A percentile compares a stretch with the other conserved stretches of the same genome.
These are phyloP conservation scores for Acanthornis magna DNA, from an alignment of 2,797 vertebrate genomes.

Conservation along the genomic window DNA sequence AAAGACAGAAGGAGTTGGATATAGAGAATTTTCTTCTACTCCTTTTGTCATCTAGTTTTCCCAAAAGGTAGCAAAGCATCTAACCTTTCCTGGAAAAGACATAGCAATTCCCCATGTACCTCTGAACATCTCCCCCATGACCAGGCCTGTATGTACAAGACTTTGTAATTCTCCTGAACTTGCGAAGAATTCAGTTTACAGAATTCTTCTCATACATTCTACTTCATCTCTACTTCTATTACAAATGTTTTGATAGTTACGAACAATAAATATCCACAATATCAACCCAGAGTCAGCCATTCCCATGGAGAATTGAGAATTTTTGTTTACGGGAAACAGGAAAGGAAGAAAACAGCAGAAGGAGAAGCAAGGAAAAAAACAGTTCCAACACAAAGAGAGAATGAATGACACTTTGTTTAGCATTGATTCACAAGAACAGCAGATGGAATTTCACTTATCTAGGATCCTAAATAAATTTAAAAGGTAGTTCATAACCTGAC, in stretches of 20 bases:
- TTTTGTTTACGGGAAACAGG: neutral
- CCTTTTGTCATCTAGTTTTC: neutral
- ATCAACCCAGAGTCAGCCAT: constrained; percentile 12
- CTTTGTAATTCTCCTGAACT: neutral
- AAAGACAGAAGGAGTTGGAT: neutral
- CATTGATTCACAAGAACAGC: constrained; percentile 24
- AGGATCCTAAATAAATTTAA: constrained; percentile 56
- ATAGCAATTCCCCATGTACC: neutral
- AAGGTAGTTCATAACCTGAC: constrained; percentile 64
- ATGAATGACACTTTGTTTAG: neutral
- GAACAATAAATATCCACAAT: constrained; percentile 17
- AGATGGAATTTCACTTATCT: constrained; percentile 37
- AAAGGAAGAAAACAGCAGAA: neutral
- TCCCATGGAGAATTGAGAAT: neutral
- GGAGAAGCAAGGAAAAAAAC: neutral
- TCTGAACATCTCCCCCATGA: neutral
- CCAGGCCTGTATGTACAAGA: neutral
- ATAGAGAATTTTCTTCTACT: neutral
- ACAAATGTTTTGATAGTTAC: neutral
- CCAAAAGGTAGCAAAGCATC: neutral
- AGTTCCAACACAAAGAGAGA: neutral
- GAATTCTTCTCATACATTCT: constrained; percentile 17
- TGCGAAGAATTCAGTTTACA: neutral
- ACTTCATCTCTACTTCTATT: neutral
- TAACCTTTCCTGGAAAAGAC: neutral